Percentiles rank a stretch among this genome's conserved stretches.
Conservation (phyloP, 2,888 invertebrate species). For the Cryptus armator region DNA sequence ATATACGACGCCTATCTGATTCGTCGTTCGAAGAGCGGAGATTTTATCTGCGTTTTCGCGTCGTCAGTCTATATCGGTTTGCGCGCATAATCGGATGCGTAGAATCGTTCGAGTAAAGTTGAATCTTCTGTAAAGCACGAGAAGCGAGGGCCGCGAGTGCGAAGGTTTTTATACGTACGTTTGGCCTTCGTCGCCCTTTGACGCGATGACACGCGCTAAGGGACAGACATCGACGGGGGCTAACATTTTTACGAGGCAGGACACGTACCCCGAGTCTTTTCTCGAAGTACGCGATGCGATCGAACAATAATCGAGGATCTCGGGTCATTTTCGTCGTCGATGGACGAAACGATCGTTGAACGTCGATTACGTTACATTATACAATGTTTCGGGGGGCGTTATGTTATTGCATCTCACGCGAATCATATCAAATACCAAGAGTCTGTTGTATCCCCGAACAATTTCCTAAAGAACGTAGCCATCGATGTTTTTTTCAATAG, state of each 20-base stretch:
- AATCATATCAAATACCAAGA: not conserved
- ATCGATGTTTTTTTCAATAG: too few relatives aligned
- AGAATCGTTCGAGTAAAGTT: constrained; percentile 23
- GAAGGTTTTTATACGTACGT: constrained; percentile 1
- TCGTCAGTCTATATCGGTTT: constrained; percentile 21
- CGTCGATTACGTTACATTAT: constrained; percentile 67
- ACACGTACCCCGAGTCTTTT: constrained; percentile 57
- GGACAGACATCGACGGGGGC: constrained; percentile 27
- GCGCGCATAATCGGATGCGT: not conserved
- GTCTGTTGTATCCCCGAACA: not conserved
- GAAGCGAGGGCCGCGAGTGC: not conserved
- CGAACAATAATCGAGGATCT: constrained; percentile 37
- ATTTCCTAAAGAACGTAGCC: not conserved
- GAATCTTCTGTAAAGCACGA: constrained; percentile 21
- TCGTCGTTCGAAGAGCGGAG: constrained; percentile 19
- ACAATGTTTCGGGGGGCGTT: constrained; percentile 40
- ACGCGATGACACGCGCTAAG: not conserved
- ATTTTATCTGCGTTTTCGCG: constrained; percentile 34
- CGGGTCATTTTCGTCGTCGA: constrained; percentile 32
- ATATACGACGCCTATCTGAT: constrained; percentile 62
- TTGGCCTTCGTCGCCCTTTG: constrained; percentile 25
- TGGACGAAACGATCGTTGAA: constrained; percentile 57
- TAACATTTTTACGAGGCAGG: constrained; percentile 47
- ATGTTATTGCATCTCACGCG: not conserved
- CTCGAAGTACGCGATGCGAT: constrained; percentile 27